A percentile compares a stretch with the other conserved stretches of the same genome.
phyloP scores from a whole-genome alignment of 2,888 invertebrate genomes.

The Acholoe squamosa region DNA sequence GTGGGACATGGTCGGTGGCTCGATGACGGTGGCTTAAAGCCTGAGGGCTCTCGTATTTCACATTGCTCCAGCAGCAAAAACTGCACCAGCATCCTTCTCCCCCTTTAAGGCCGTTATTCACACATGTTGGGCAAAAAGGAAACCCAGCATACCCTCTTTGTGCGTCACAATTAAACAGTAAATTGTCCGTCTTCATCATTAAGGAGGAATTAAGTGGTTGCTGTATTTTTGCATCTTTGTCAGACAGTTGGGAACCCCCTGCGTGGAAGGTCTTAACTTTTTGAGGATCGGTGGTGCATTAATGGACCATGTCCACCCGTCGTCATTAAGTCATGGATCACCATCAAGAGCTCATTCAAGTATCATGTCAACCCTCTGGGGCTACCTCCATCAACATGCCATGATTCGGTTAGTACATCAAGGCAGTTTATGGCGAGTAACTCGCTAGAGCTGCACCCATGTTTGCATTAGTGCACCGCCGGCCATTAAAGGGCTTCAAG shows the following conservation, averaged over 20 bases:
- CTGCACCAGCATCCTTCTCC: slow-evolving; percentile 7
- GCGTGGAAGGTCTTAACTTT: neutral
- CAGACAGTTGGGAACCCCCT: neutral
- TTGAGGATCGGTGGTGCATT: no score
- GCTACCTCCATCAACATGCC: no score
- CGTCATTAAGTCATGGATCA: no score
- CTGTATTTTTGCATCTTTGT: neutral
- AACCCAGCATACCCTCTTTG: neutral
- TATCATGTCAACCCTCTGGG: no score
- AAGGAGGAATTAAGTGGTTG: slow-evolving; percentile 13
- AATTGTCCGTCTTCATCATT: slow-evolving; percentile 16
- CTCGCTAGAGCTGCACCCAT: no score
- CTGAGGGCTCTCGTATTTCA: neutral
- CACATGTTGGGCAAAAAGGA: neutral
- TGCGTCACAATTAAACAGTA: neutral
- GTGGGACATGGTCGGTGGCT: neutral
- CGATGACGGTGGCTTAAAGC: slow-evolving; percentile 12
- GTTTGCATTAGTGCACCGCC: no score
- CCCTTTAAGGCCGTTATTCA: slow-evolving; percentile 26
- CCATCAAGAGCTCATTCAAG: no score
- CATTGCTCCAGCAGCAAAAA: neutral
- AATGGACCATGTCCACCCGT: no score
- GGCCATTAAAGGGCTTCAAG: neutral
- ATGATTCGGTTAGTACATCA: no score
- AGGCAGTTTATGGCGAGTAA: no score